Percentiles rank a stretch among this genome's conserved stretches.
Evolutionary conservation across 2,888 invertebrate species (phyloP).

Genomic region (Chaetogeoica ovagalla): DNA sequence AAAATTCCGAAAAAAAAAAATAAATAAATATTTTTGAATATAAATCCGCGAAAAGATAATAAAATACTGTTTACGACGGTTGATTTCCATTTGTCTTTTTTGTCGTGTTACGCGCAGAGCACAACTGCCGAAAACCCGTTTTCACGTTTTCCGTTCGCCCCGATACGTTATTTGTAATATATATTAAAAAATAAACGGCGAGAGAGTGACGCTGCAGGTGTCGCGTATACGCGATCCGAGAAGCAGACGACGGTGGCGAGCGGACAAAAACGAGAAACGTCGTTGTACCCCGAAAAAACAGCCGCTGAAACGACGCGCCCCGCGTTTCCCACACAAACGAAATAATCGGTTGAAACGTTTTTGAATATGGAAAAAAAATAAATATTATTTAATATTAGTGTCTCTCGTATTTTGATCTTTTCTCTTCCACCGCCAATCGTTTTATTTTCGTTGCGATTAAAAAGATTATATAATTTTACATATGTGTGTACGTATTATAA

Average conservation of each 20-base stretch:
- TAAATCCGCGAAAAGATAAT: too few species aligned
- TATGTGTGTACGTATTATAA: background rate
- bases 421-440: conserved; percentile 1
- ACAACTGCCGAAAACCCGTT: too few species aligned
- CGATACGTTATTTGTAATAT: too few species aligned
- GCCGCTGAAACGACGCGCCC: background rate
- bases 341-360: conserved; percentile 7
- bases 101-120: too few species aligned
- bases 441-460: conserved; percentile 41
- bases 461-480: conserved; percentile 9
- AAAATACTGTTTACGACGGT: too few species aligned
- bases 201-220: too few species aligned
- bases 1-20: background rate
- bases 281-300: background rate
- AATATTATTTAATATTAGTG: conserved; percentile 45
- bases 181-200: too few species aligned
- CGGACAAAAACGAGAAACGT: too few species aligned
- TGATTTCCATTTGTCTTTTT: too few species aligned
- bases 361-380: background rate
- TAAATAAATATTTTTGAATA: background rate
- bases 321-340: background rate
- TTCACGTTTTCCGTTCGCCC: too few species aligned
- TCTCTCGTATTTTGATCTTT: conserved; percentile 32
- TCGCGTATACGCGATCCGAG: too few species aligned
- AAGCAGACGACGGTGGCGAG: too few species aligned